Conservation (phyloP, 2,797 vertebrate species). For the Protonibea diacanthus region DNA sequence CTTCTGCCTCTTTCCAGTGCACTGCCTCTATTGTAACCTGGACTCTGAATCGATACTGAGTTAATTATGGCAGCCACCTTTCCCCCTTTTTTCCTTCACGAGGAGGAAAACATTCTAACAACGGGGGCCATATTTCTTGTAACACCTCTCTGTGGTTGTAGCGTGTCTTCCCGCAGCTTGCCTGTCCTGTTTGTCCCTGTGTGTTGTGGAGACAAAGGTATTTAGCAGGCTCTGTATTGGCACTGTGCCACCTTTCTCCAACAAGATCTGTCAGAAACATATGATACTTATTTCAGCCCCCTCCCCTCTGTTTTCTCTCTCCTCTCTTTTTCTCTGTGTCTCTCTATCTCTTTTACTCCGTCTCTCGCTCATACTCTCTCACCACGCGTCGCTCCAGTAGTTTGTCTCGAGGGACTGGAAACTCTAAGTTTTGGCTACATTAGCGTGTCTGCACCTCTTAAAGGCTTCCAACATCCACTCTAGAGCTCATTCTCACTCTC, state of each 20-base stretch:
- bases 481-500: slow-evolving; percentile 70
- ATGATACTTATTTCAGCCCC: slow-evolving; percentile 77
- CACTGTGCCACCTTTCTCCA: slow-evolving; percentile 82
- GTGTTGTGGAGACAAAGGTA: slow-evolving; percentile 83
- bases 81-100: slow-evolving; percentile 34
- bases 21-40: slow-evolving; percentile 68
- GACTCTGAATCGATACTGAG: slow-evolving; percentile 77
- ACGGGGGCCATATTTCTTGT: slow-evolving; percentile 43
- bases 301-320: neutral
- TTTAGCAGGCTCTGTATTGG: slow-evolving; percentile 81
- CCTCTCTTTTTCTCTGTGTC: slow-evolving; percentile 14
- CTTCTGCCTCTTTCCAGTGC: slow-evolving; percentile 60
- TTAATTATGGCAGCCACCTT: slow-evolving; percentile 78
- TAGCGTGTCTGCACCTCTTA: slow-evolving; percentile 77
- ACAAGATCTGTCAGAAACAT: slow-evolving; percentile 83
- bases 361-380: slow-evolving; percentile 16
- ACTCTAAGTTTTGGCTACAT: slow-evolving; percentile 72
- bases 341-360: neutral
- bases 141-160: slow-evolving; percentile 45
- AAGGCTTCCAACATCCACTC: slow-evolving; percentile 73
- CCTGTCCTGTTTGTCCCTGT: slow-evolving; percentile 66
- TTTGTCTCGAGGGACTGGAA: slow-evolving; percentile 69
- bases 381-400: slow-evolving; percentile 53
- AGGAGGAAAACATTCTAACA: slow-evolving; percentile 65
- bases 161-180: slow-evolving; percentile 67